Conservation (phyloP, 2,888 invertebrate species). For the Polydrusus tereticollis region DNA sequence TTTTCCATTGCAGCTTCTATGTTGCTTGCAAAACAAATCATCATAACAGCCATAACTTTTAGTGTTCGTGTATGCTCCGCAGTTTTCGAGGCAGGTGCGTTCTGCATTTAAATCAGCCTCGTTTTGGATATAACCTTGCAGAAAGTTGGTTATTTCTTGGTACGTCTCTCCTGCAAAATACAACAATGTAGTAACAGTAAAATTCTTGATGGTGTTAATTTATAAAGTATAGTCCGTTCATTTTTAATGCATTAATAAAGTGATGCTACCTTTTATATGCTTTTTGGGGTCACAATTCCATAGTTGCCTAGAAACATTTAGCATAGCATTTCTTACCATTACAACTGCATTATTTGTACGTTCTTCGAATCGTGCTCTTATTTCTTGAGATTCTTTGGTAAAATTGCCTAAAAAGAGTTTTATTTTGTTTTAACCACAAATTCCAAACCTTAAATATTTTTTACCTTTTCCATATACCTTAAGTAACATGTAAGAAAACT, state of each 20-base stretch:
- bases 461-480: conserved; percentile 83
- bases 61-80: conserved; percentile 80
- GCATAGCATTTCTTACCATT: conserved; percentile 77
- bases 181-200: too few relatives aligned
- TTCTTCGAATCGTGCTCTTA: conserved; percentile 76
- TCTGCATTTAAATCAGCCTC: conserved; percentile 88
- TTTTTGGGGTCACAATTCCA: conserved; percentile 83
- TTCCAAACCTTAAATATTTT: too few relatives aligned
- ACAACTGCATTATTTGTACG: conserved; percentile 77
- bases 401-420: conserved; percentile 77
- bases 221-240: too few relatives aligned
- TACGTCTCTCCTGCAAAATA: conserved; percentile 77
- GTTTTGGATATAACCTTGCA: conserved; percentile 90
- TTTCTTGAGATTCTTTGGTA: conserved; percentile 78
- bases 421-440: too few relatives aligned
- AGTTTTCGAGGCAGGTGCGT: conserved; percentile 83
- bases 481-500: conserved; percentile 89
- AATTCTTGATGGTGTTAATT: too few relatives aligned
- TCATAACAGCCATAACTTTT: conserved; percentile 81
- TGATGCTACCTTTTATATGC: conserved; percentile 75
- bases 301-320: conserved; percentile 76
- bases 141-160: conserved; percentile 81
- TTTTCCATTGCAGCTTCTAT: conserved; percentile 74
- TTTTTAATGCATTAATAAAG: too few relatives aligned
- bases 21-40: conserved; percentile 77